Conservation (phyloP, 2,888 invertebrate species). For the Holacanthella duospinosa region DNA sequence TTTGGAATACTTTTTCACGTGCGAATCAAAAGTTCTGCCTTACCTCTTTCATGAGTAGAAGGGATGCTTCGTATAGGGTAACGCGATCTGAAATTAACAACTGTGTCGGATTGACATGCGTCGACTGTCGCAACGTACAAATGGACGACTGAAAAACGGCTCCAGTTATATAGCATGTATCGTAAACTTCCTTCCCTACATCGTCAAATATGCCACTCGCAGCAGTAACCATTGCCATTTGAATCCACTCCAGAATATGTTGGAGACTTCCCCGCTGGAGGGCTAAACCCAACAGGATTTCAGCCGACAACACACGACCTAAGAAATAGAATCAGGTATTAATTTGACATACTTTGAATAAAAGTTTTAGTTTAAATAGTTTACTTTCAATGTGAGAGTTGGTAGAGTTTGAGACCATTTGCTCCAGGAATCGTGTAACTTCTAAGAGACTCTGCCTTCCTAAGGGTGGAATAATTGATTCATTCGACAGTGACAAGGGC, state of each 20-base stretch:
- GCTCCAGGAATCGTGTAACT: slow-evolving; percentile 48
- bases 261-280: slow-evolving; percentile 52
- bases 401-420: slow-evolving; percentile 46
- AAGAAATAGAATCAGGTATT: background rate
- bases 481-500: slow-evolving; percentile 51
- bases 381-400: slow-evolving; percentile 45
- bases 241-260: slow-evolving; percentile 53
- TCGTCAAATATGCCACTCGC: background rate
- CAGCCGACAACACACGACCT: slow-evolving; percentile 43
- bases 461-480: slow-evolving; percentile 48
- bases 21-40: background rate
- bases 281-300: slow-evolving; percentile 50
- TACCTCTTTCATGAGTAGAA: slow-evolving; percentile 2
- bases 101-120: slow-evolving; percentile 14
- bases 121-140: slow-evolving; percentile 22
- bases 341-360: too few relatives aligned
- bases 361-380: too few relatives aligned
- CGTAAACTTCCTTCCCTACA: background rate
- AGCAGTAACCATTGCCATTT: slow-evolving; percentile 47
- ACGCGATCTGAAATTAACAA: slow-evolving; percentile 20
- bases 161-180: slow-evolving; percentile 19
- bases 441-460: slow-evolving; percentile 48
- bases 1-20: background rate
- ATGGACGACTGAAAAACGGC: slow-evolving; percentile 26
- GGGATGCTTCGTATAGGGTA: background rate